Percentiles rank a stretch among this genome's conserved stretches.
Evolutionary conservation across 1,140 invertebrate species (phyloP).

Genomic region (Macrobrachium nipponense): DNA sequence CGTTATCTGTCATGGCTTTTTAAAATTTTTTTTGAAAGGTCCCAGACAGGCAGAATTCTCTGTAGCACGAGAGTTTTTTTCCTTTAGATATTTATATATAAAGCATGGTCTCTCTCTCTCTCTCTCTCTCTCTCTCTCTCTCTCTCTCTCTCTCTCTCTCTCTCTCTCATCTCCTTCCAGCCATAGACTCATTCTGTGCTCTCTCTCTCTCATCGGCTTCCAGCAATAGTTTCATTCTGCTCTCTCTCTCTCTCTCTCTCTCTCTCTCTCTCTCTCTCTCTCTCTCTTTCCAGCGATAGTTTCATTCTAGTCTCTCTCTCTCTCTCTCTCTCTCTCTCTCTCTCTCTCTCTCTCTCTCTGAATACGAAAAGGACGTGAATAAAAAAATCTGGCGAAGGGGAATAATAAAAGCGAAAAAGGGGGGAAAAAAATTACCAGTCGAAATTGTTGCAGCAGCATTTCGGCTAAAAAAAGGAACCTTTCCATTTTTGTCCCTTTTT

Average conservation of each 20-base stretch:
- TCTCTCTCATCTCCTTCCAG: not conserved
- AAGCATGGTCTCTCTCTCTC: not conserved
- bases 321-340: not conserved
- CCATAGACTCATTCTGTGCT: not conserved
- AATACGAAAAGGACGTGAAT: too few species aligned
- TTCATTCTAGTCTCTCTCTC: not conserved
- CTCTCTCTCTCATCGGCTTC: not conserved
- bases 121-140: not conserved
- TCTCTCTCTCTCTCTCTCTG: not conserved
- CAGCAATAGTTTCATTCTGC: too few species aligned
- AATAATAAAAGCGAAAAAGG: too few species aligned
- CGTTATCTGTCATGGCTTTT: too few species aligned
- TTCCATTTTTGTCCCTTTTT: not conserved
- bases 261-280: not conserved
- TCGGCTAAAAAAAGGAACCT: not conserved
- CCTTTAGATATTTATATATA: not conserved
- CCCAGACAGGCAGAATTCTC: too few species aligned
- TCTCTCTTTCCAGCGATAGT: not conserved
- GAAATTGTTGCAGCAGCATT: too few species aligned
- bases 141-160: not conserved
- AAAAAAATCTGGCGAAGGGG: too few species aligned
- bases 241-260: not conserved
- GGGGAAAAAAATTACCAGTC: too few species aligned
- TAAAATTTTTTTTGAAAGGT: too few species aligned
- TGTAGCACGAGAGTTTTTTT: not conserved